phyloP scores from a whole-genome alignment of 2,113 vertebrate genomes.

The Uropsilus gracilis region DNA sequence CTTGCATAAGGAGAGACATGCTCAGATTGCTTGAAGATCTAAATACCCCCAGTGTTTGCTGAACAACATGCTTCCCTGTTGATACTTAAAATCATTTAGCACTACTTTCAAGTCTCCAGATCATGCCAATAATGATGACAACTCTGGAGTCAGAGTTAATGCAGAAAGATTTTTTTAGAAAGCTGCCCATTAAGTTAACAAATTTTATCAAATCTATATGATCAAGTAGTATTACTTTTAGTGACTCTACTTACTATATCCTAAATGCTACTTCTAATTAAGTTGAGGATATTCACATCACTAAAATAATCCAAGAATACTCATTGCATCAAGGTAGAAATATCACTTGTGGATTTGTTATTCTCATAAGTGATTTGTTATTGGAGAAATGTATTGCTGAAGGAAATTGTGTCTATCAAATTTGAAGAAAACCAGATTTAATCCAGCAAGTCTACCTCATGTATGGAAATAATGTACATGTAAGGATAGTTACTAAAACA shows the following conservation, averaged over 20 bases:
- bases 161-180: background rate
- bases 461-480: background rate
- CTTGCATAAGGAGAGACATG: slow-evolving; percentile 19
- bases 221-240: background rate
- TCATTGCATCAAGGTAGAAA: background rate
- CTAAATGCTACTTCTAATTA: background rate
- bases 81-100: background rate
- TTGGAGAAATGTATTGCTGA: background rate
- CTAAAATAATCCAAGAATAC: background rate
- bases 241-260: background rate
- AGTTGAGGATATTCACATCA: background rate
- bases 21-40: background rate
- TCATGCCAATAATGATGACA: background rate
- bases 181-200: background rate
- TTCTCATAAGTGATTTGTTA: slow-evolving; percentile 19
- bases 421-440: background rate
- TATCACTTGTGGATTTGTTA: background rate
- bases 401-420: background rate
- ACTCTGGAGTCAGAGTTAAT: background rate
- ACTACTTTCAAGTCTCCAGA: background rate
- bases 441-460: background rate
- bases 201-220: background rate
- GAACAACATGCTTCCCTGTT: background rate
- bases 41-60: background rate
- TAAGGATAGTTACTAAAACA: background rate